phyloP scores from a whole-genome alignment of 2,113 vertebrate genomes.

The Oreochromis spilurus region DNA sequence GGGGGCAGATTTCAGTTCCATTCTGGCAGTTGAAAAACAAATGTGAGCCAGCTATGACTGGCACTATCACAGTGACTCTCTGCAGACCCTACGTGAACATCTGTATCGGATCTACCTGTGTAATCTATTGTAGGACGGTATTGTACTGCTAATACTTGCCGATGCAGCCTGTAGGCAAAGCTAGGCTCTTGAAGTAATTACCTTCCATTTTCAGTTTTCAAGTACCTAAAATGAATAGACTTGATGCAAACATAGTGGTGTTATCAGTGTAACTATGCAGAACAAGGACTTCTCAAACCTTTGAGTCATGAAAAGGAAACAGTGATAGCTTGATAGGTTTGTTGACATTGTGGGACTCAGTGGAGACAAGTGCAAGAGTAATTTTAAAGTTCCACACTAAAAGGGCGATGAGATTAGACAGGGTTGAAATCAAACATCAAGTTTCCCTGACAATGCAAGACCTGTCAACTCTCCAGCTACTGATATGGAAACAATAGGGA shows the following conservation, averaged over 20 bases:
- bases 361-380: background rate
- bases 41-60: background rate
- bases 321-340: background rate
- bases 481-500: slow-evolving; percentile 37
- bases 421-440: background rate
- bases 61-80: background rate
- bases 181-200: background rate
- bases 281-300: background rate
- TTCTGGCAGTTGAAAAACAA: background rate
- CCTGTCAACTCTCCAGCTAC: slow-evolving; percentile 1
- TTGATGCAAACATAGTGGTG: background rate
- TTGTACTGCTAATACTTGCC: background rate
- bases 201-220: background rate
- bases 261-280: background rate
- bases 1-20: background rate
- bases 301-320: background rate
- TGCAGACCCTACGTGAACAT: background rate
- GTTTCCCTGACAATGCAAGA: background rate
- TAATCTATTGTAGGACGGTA: background rate
- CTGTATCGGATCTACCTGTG: background rate
- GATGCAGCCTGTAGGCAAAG: background rate
- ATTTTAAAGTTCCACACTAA: background rate
- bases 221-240: background rate
- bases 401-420: slow-evolving; percentile 20
- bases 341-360: background rate